Conservation (phyloP, 1,140 invertebrate species). For the Drosophila virilis region DNA sequence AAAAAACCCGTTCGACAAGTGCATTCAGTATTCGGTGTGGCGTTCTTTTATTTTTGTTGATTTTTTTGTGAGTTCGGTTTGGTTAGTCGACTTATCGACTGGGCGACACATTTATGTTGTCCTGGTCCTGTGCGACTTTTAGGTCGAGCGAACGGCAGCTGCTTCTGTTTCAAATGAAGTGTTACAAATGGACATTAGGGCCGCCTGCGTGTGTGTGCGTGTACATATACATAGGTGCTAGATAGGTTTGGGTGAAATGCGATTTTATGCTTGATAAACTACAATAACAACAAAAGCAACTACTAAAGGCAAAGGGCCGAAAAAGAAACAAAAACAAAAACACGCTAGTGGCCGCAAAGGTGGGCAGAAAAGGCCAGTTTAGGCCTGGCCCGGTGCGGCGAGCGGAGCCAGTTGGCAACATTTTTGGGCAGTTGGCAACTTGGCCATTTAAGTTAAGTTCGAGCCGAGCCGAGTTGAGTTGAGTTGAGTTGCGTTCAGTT, state of each 20-base stretch:
- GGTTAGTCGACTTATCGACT: conserved; percentile 43
- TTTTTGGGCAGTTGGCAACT: conserved; percentile 34
- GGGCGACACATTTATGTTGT: conserved; percentile 24
- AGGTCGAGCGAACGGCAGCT: conserved; percentile 28
- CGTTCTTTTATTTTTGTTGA: not conserved
- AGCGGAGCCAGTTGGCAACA: conserved; percentile 7
- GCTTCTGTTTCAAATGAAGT: conserved; percentile 80
- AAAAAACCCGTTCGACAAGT: too few species aligned
- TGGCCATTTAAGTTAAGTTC: conserved; percentile 31
- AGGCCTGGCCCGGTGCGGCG: conserved; percentile 23
- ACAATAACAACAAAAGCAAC: conserved; percentile 65
- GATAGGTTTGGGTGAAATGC: conserved; percentile 61
- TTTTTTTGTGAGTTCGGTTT: conserved; percentile 1
- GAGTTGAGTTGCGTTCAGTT: not conserved
- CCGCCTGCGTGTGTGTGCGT: conserved; percentile 5
- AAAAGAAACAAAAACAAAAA: conserved; percentile 33
- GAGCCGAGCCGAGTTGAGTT: conserved; percentile 3
- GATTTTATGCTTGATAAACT: conserved; percentile 82
- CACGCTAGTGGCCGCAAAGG: conserved; percentile 27
- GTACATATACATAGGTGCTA: conserved; percentile 7
- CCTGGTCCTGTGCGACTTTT: conserved; percentile 60
- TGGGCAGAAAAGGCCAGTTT: conserved; percentile 24
- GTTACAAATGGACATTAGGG: conserved; percentile 80
- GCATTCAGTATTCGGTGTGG: too few species aligned
- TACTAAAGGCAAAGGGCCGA: conserved; percentile 54